phyloP scores from a whole-genome alignment of 2,888 invertebrate species.

The Tribolium freemani region DNA sequence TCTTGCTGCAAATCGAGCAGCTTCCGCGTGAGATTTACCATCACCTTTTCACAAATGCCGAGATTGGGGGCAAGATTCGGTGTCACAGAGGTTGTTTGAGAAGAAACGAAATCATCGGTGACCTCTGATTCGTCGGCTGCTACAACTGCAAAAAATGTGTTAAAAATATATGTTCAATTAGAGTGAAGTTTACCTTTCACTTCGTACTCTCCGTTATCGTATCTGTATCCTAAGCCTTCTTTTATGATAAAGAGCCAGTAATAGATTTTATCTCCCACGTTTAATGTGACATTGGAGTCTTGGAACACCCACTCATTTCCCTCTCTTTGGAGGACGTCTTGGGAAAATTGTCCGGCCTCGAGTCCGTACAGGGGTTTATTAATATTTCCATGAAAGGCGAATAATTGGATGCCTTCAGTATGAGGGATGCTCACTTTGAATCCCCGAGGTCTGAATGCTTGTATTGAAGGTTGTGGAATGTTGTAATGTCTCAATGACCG shows the following conservation, averaged over 20 bases:
- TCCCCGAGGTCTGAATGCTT: conserved; percentile 62
- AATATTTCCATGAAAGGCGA: conserved; percentile 68
- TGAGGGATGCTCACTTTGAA: conserved; percentile 67
- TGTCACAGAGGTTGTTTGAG: neutral
- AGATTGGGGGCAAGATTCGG: neutral
- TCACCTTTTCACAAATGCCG: conserved; percentile 36
- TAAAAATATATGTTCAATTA: neutral
- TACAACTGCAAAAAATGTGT: neutral
- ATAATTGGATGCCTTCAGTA: conserved; percentile 62
- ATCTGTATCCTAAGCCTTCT: conserved; percentile 59
- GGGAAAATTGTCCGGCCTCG: conserved; percentile 60
- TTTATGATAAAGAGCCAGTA: conserved; percentile 65
- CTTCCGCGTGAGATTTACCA: conserved; percentile 48
- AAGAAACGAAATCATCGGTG: neutral
- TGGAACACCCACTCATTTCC: conserved; percentile 60
- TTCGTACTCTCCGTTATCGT: conserved; percentile 53
- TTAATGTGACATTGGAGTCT: conserved; percentile 54
- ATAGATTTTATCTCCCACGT: conserved; percentile 61
- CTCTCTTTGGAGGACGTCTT: conserved; percentile 50
- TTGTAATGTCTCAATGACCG: conserved; percentile 47
- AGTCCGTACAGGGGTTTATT: conserved; percentile 61
- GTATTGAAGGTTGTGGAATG: conserved; percentile 63
- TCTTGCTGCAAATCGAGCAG: conserved; percentile 47
- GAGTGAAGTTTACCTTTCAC: conserved; percentile 50
- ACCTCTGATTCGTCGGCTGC: too few relatives aligned